Base-by-base conservation (phyloP, 2,113 vertebrate genomes). In the Daphoenositta chrysoptera region DNA sequence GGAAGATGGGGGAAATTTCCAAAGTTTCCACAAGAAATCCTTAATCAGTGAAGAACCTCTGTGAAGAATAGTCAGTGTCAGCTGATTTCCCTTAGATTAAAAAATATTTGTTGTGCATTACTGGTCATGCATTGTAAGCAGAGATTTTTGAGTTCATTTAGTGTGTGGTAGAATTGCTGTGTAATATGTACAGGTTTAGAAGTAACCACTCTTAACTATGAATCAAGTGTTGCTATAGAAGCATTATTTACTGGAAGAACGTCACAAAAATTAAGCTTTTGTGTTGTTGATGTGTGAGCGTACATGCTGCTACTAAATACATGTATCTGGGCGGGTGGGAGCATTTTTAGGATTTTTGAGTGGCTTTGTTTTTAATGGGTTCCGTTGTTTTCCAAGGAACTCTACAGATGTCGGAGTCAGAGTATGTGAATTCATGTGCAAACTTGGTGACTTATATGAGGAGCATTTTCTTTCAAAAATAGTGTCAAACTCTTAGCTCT, bases 301-400 rank as follows among this genome's bases (percentile, higher is more conserved):
- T 66, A 33, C 0, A n/a, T 26, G 30, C 11, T 81, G 33, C 42
- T 81, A 14, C 3, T 72, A 26, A 78, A 47, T 35, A 37, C 4
- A 4, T 2, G 0, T n/a, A 20, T 70, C 15, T 26, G 1, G 10
- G 10, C 1, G 14, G 2, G 1, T 20, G 20, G 15, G 57, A 58
- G n/a, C n/a, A 37, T 76, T 86, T 10, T 40, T 42, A 45, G 35
- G 24, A 27, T 68, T 78, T 81, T 85, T 42, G 33, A 28, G 7
- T 87, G 19, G 3, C 39, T 73, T 51, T 54, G 13, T 6, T 71
- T 84, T 77, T 66, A 44, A 24, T 1, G 1, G 5, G 1, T 80
- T 93, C 6, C 11, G 73, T 72, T 61, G 35, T 45, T 86, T 90
- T 72, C 65, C 24, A 51, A 58, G 24, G 27, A 64, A 3, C 18